A percentile compares a stretch with the other conserved stretches of the same genome.
Evolutionary conservation across 2,797 vertebrate species (phyloP).

Genomic region (Agapornis canus): DNA sequence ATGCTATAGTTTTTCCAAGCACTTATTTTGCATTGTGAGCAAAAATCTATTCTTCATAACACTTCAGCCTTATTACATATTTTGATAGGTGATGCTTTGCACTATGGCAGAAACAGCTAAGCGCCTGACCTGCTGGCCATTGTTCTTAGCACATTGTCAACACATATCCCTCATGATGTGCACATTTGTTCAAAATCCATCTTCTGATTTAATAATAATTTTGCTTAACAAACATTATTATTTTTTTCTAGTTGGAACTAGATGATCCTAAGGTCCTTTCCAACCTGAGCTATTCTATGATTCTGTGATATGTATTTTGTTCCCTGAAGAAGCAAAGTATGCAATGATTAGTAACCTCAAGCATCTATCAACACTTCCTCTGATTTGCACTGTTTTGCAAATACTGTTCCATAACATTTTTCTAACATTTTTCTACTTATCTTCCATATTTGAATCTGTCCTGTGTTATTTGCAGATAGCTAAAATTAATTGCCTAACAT

Average conservation of each 20-base stretch:
- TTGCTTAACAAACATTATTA: neutral
- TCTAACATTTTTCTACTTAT: neutral
- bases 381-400: neutral
- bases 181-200: neutral
- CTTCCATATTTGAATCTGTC: neutral
- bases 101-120: neutral
- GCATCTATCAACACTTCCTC: neutral
- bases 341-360: neutral
- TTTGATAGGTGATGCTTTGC: conserved; percentile 22
- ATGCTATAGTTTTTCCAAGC: neutral
- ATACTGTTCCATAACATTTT: neutral
- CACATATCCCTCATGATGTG: neutral
- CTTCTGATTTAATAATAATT: conserved; percentile 25
- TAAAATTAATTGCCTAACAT: neutral
- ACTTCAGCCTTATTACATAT: neutral
- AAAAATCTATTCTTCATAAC: neutral
- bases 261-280: neutral
- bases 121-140: neutral
- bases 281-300: neutral
- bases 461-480: neutral
- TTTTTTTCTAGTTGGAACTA: neutral
- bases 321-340: neutral
- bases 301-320: neutral
- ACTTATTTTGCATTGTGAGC: neutral
- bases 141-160: neutral